A percentile compares a stretch with the other conserved stretches of the same genome.
Conservation (phyloP, 2,113 vertebrate genomes). For the Engraulis encrasicolus region DNA sequence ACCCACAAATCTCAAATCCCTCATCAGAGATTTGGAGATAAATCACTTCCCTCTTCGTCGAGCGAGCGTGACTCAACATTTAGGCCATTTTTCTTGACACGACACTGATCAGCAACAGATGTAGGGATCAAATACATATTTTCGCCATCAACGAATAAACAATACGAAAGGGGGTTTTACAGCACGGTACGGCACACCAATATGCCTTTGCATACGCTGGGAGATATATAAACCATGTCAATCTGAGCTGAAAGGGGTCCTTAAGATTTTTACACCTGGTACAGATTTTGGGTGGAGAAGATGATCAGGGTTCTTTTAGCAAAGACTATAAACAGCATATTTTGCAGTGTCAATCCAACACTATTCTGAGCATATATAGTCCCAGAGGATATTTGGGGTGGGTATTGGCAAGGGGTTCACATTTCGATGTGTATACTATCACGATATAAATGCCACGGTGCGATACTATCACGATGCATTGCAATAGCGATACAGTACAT, state of each 20-base stretch:
- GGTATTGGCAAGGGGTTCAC: no score
- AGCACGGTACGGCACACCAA: not conserved
- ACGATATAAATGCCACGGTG: no score
- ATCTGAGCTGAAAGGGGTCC: not conserved
- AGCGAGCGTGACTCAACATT: not conserved
- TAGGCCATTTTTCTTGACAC: not conserved
- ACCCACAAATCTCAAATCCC: constrained; percentile 14
- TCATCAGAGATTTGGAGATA: not conserved
- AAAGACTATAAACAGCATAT: no score
- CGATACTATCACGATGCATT: no score
- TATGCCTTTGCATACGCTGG: not conserved
- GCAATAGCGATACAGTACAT: no score
- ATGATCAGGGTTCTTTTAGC: not conserved
- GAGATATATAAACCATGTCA: constrained; percentile 1
- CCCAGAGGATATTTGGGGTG: no score
- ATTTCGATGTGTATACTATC: no score
- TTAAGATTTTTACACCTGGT: not conserved
- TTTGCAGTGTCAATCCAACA: no score
- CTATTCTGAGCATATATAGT: no score
- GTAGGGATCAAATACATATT: constrained; percentile 18
- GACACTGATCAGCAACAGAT: not conserved
- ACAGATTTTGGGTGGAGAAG: not conserved
- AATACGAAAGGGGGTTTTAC: not conserved
- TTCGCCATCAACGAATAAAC: not conserved
- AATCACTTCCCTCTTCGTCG: not conserved